Conservation (phyloP, 2,113 vertebrate species). For the Symphodus melops region DNA sequence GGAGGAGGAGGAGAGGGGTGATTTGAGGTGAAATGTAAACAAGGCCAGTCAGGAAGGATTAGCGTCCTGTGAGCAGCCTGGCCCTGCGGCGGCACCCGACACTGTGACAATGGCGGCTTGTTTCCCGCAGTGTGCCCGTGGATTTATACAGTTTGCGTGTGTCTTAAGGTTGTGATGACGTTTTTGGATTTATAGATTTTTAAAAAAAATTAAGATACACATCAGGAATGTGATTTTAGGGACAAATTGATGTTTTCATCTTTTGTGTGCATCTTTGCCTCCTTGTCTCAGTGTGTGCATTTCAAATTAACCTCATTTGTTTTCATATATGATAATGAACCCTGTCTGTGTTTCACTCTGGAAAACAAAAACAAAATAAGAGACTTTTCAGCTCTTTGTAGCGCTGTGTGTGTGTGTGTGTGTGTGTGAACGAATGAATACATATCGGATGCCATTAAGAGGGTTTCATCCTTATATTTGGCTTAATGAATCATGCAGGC, state of each 20-base stretch:
- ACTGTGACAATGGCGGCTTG: slow-evolving; percentile 46
- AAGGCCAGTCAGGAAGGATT: slow-evolving; percentile 54
- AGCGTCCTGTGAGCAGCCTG: slow-evolving; percentile 51
- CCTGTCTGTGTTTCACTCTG: background rate
- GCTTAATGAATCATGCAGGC: background rate
- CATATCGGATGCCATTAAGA: background rate
- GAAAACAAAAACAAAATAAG: background rate
- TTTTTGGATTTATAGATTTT: background rate
- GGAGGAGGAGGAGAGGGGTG: slow-evolving; percentile 48
- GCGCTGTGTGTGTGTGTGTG: background rate
- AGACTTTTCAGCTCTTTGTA: background rate
- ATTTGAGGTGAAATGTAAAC: slow-evolving; percentile 72
- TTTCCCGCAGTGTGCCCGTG: slow-evolving; percentile 7
- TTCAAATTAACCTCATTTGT: background rate
- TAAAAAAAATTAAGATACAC: background rate
- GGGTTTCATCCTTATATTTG: slow-evolving; percentile 5
- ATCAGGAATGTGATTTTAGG: background rate
- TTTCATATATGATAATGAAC: background rate
- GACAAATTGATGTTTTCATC: background rate
- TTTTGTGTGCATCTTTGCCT: background rate
- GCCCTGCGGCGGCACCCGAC: slow-evolving; percentile 8
- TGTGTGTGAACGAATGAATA: background rate
- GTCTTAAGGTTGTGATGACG: background rate
- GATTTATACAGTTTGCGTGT: slow-evolving; percentile 18
- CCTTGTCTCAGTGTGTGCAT: background rate